Percentiles rank a stretch among this genome's conserved stretches.
phyloP scores from a whole-genome alignment of 2,113 vertebrate genomes.

The Sminthopsis crassicaudata region DNA sequence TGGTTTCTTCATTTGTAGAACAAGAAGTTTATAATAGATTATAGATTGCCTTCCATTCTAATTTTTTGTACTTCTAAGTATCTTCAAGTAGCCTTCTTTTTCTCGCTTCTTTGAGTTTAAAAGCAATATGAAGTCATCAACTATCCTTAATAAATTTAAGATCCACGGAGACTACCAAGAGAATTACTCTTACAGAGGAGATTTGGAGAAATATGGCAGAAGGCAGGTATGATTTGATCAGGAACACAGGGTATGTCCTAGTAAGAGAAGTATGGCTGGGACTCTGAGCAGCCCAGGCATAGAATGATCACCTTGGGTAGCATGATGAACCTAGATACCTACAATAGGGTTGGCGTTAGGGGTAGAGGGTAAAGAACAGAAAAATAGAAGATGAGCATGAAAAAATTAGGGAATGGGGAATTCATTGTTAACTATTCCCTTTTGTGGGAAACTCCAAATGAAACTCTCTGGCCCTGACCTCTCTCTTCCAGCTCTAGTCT shows the following conservation, averaged over 20 bases:
- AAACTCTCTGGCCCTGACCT: neutral
- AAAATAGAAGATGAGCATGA: neutral
- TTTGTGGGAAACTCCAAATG: neutral
- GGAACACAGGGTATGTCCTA: neutral
- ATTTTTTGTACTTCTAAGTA: neutral
- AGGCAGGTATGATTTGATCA: neutral
- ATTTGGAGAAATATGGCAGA: neutral
- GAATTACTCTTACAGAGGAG: neutral
- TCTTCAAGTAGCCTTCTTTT: neutral
- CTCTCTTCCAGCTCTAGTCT: neutral
- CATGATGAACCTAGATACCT: too few species aligned
- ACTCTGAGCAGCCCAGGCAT: neutral
- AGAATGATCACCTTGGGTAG: too few species aligned
- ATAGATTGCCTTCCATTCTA: neutral
- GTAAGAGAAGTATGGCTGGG: neutral
- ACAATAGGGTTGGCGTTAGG: too few species aligned
- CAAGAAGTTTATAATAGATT: neutral
- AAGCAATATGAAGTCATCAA: neutral
- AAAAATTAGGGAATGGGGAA: neutral
- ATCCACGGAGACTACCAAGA: too few species aligned
- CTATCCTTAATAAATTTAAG: neutral
- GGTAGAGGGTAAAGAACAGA: too few species aligned
- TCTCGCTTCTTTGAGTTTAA: neutral
- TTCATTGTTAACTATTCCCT: neutral
- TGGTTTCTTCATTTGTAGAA: neutral